Conservation (phyloP, 2,888 invertebrate species). For the Vannuccia rotundouncinata region DNA sequence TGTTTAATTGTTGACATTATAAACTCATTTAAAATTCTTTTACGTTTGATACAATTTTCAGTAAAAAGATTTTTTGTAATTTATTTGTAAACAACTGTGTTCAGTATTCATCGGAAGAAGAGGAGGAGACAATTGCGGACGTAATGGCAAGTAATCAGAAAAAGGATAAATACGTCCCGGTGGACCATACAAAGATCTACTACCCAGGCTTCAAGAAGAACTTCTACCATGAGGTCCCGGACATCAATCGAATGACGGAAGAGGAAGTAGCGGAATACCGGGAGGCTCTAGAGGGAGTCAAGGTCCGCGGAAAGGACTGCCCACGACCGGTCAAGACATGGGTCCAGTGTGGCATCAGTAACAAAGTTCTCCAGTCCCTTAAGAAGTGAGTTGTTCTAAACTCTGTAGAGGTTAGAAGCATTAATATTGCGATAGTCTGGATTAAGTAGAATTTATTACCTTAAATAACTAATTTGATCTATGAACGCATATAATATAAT, state of each 20-base stretch:
- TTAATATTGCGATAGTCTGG: too few relatives aligned
- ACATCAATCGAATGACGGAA: conserved; percentile 79
- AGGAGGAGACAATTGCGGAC: conserved; percentile 78
- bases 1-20: too few relatives aligned
- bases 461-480: too few relatives aligned
- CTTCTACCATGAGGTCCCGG: conserved; percentile 95
- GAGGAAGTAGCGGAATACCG: conserved; percentile 61
- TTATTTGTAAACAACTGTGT: conserved; percentile 37
- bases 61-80: background rate
- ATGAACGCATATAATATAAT: too few relatives aligned
- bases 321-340: conserved; percentile 87
- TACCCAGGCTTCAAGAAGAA: conserved; percentile 84
- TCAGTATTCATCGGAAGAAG: conserved; percentile 90
- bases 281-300: conserved; percentile 82
- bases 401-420: background rate
- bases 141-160: conserved; percentile 65
- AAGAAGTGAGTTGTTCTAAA: conserved; percentile 65
- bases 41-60: background rate
- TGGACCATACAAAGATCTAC: conserved; percentile 63
- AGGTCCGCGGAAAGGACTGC: conserved; percentile 90
- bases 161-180: conserved; percentile 64
- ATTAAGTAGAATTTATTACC: too few relatives aligned
- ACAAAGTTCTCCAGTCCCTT: conserved; percentile 83
- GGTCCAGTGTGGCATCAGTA: conserved; percentile 96
- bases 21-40: too few relatives aligned